Percentiles rank a stretch among this genome's conserved stretches.
Conservation (phyloP, 2,888 invertebrate genomes). For the Parasteatoda lunata region DNA sequence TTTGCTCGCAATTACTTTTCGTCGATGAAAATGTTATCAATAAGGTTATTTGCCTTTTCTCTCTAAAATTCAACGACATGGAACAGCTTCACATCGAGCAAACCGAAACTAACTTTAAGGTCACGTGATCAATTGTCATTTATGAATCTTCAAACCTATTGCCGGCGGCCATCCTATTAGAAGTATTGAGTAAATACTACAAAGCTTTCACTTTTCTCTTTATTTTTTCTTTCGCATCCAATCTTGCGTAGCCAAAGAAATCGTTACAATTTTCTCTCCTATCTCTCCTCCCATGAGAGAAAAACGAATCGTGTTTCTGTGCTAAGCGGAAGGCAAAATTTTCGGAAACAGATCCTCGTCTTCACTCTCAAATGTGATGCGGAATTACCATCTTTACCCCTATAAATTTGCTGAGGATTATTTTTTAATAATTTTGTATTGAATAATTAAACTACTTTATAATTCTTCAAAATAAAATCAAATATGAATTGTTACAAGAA, state of each 20-base stretch:
- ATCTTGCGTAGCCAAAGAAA: slow-evolving; percentile 4
- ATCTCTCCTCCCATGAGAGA: neutral
- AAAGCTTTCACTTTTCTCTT: neutral
- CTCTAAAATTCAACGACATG: no score
- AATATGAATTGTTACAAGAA: no score
- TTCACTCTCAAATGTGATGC: slow-evolving; percentile 44
- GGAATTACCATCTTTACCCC: slow-evolving; percentile 6
- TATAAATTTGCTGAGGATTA: slow-evolving; percentile 10
- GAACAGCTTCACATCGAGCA: slow-evolving; percentile 16
- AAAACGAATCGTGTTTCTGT: slow-evolving; percentile 64
- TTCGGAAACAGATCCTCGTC: slow-evolving; percentile 42
- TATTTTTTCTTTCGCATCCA: slow-evolving; percentile 11
- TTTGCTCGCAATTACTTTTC: no score
- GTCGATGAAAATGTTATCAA: no score
- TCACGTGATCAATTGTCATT: slow-evolving; percentile 64
- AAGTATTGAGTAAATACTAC: neutral
- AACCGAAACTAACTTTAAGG: slow-evolving; percentile 26
- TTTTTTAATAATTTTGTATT: neutral
- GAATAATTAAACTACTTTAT: no score
- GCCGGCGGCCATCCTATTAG: slow-evolving; percentile 23
- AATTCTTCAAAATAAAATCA: no score
- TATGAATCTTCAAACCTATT: slow-evolving; percentile 50
- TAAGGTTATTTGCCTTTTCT: no score
- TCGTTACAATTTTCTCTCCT: slow-evolving; percentile 40
- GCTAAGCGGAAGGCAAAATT: slow-evolving; percentile 55